Percentiles rank a stretch among this genome's conserved stretches.
Conservation (phyloP, 2,888 invertebrate genomes). For the Xanthorhoe designata region DNA sequence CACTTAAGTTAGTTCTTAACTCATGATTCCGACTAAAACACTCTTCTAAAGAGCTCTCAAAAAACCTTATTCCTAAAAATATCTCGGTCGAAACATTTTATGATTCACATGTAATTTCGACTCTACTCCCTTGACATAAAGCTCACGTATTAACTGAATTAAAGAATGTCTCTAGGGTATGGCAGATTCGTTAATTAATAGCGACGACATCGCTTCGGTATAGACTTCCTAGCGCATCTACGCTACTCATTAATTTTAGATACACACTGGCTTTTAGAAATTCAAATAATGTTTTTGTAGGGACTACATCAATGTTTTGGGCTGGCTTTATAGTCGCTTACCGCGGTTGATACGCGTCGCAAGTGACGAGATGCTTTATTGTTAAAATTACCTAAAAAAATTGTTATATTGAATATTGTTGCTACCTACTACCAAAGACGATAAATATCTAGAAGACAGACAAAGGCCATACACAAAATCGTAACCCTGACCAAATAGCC, state of each 20-base stretch:
- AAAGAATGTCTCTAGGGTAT: constrained; percentile 41
- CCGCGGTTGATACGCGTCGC: too few species aligned
- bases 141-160: constrained; percentile 21
- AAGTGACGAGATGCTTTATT: too few species aligned
- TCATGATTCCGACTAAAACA: constrained; percentile 31
- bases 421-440: too few species aligned
- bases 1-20: too few species aligned
- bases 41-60: constrained; percentile 38
- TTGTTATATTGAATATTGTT: too few species aligned
- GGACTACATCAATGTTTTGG: too few species aligned
- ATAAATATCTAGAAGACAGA: too few species aligned
- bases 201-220: constrained; percentile 49
- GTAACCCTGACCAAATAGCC: too few species aligned
- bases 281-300: background rate
- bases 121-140: constrained; percentile 27
- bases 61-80: constrained; percentile 38
- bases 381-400: too few species aligned
- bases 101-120: constrained; percentile 18
- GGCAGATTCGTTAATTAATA: constrained; percentile 44
- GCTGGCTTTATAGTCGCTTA: too few species aligned
- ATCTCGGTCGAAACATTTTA: constrained; percentile 39
- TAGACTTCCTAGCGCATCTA: constrained; percentile 49
- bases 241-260: constrained; percentile 51
- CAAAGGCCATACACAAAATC: too few species aligned
- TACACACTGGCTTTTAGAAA: constrained; percentile 30